phyloP scores from a whole-genome alignment of 2,797 vertebrate species.

The Chaunax sp. region DNA sequence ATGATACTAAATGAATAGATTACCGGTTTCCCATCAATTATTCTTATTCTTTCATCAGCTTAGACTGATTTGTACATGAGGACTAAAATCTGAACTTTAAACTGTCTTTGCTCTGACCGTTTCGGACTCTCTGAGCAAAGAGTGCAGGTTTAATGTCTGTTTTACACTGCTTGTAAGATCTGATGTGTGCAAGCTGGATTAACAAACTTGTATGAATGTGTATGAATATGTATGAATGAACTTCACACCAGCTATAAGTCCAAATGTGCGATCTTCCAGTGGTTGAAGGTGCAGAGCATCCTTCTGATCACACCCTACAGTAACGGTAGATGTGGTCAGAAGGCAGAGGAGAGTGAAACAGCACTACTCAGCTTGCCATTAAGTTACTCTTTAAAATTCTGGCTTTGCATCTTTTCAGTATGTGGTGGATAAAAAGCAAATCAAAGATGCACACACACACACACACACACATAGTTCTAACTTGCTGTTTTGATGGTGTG shows the following conservation, averaged over 20 bases:
- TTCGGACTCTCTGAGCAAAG: constrained; percentile 7
- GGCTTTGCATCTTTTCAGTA: constrained; percentile 10
- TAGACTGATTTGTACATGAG: too few species aligned
- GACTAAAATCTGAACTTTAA: constrained; percentile 12
- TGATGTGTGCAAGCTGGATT: too few species aligned
- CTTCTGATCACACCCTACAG: too few species aligned
- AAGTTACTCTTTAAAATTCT: not conserved
- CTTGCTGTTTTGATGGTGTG: constrained; percentile 28
- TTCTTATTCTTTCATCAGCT: too few species aligned
- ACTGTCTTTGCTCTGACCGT: not conserved
- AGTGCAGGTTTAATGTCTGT: too few species aligned
- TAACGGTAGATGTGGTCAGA: too few species aligned
- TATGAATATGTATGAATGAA: too few species aligned
- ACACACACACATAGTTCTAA: constrained; percentile 8
- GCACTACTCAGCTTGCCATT: not conserved
- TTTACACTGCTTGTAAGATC: too few species aligned
- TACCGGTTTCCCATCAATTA: too few species aligned
- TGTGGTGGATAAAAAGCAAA: constrained; percentile 10
- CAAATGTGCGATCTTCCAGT: not conserved
- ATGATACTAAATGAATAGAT: not conserved
- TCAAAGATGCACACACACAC: not conserved
- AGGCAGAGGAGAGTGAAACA: not conserved
- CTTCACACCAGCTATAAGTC: too few species aligned
- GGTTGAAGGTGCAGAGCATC: not conserved
- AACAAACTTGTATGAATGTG: too few species aligned